Base-by-base conservation (phyloP, 2,888 invertebrate species). In the Schizaphis graminum region DNA sequence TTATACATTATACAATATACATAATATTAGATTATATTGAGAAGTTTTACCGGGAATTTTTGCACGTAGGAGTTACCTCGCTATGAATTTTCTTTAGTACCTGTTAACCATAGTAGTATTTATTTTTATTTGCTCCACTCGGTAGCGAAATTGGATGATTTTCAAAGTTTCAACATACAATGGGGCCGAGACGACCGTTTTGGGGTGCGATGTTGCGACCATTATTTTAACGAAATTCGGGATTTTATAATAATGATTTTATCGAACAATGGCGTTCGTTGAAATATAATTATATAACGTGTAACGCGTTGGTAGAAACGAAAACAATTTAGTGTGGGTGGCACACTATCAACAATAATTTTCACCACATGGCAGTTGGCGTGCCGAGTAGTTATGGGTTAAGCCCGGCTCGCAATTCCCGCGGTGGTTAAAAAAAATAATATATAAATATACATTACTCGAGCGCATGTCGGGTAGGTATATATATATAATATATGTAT, bases 351-450 rank as follows among this genome's bases (percentile, higher is more conserved):
- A 56, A 56, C 41, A 89, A 56, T 89, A 56, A 41, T 56, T 89
- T 56, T 56, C 53, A 35, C 26, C 41, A 53, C 89, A 56, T 26
- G 89, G 56, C 56, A 89, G 89, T 89, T 89, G 41, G 56, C 89
- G 89, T 89, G 89, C 56, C 89, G 56, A 56, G 89, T 89, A 41
- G 56, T 89, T 88, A 88, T 35, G 86, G 35, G 85, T 88, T 88
- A 10, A 88, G 47, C 21, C 49, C 49, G 35, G n/a, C 87, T 53
- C 13, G 16, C n/a, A 47, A 53, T 88, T 88, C 28, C 87, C 53
- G 49, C 10, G 35, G 87, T 88, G 44, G 87, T 53, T 53, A 21
- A 53, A 88, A 49, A 87, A 88, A 47, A 53, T 47, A 49, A 28
- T 77, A 77, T 41, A 77, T 77, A 77, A 77, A 77, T 77, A 77